These are phyloP conservation scores for Poecile atricapillus DNA, from an alignment of 2,113 vertebrate species.

Conservation along the genomic window DNA sequence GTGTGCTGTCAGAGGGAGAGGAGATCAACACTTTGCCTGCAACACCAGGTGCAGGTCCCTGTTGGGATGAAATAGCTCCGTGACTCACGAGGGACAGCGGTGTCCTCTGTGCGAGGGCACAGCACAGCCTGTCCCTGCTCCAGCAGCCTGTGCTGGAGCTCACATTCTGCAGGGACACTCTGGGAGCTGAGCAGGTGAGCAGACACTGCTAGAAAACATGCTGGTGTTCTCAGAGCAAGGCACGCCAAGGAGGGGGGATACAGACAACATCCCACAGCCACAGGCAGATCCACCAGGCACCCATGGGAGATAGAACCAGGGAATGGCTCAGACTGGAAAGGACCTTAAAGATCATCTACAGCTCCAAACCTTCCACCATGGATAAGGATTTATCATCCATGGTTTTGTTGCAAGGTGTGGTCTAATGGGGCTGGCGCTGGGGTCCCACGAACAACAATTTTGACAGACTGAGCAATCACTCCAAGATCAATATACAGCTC, in stretches of 20 bases:
- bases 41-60: background rate
- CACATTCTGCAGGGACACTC: background rate
- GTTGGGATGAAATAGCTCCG: background rate
- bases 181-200: background rate
- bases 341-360: background rate
- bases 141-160: background rate
- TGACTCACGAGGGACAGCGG: background rate
- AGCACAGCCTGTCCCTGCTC: background rate
- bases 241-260: background rate
- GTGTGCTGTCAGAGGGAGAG: background rate
- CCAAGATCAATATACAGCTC: background rate
- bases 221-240: background rate
- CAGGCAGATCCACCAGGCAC: background rate
- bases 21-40: background rate
- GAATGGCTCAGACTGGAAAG: background rate
- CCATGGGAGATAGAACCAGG: rapidly evolving
- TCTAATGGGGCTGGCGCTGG: rapidly evolving
- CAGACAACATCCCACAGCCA: rapidly evolving
- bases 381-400: background rate
- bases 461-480: background rate
- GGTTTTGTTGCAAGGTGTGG: background rate
- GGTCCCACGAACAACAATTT: background rate
- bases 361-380: background rate
- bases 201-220: background rate
- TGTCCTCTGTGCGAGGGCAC: background rate